A percentile compares a stretch with the other conserved stretches of the same genome.
Evolutionary conservation across 37 sponge, comb jelly and placozoan genomes (phyloP).

Genomic region (Cladorhizidae sp.): DNA sequence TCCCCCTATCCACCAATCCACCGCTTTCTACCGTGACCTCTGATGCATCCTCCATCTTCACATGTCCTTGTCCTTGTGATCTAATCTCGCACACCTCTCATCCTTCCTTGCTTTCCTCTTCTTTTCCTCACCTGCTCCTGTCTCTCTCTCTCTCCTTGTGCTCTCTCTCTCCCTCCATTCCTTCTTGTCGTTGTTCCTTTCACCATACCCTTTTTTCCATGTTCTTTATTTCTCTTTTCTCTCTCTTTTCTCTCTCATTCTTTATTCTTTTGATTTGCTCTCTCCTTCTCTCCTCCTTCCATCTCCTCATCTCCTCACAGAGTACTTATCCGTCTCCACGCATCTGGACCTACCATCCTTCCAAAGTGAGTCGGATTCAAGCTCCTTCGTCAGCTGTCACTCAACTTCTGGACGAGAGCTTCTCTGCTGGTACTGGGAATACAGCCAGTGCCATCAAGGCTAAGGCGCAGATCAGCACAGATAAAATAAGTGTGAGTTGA

Average conservation of each 20-base stretch:
- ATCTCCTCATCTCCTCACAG: slow-evolving; percentile 14
- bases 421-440: neutral
- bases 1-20: too few species aligned
- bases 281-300: neutral
- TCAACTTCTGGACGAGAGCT: slow-evolving; percentile 3
- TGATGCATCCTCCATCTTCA: too few species aligned
- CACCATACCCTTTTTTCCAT: neutral
- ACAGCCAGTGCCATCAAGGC: neutral
- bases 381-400: neutral
- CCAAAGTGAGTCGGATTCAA: neutral
- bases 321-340: slow-evolving; percentile 16
- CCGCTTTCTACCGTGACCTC: too few species aligned
- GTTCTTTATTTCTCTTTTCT: too few species aligned
- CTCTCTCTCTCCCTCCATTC: too few species aligned
- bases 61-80: too few species aligned
- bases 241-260: neutral
- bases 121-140: too few species aligned
- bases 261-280: too few species aligned
- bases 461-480: neutral
- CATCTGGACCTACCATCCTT: slow-evolving; percentile 22
- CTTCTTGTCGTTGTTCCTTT: neutral
- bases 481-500: neutral
- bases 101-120: too few species aligned
- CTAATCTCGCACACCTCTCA: too few species aligned
- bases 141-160: too few species aligned